A percentile compares a stretch with the other conserved stretches of the same genome.
Conservation (phyloP, 2,113 vertebrate genomes). For the Paramisgurnus dabryanus region DNA sequence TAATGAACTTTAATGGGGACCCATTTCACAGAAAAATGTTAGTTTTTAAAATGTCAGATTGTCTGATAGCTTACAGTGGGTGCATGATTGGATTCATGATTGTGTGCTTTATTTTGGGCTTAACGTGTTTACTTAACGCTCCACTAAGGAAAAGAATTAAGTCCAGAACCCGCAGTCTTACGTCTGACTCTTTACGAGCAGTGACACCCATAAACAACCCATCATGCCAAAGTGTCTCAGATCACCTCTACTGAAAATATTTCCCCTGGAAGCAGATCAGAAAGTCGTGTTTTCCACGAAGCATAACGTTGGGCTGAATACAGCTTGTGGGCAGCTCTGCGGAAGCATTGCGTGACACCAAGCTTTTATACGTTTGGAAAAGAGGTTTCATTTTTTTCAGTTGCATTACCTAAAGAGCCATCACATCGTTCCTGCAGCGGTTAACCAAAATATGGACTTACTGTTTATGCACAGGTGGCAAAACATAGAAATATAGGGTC, state of each 20-base stretch:
- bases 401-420: not conserved
- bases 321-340: conserved; percentile 12
- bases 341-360: conserved; percentile 28
- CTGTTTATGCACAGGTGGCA: conserved; percentile 21
- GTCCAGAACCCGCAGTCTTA: conserved; percentile 15
- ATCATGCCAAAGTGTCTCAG: conserved; percentile 37
- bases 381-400: not conserved
- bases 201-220: conserved; percentile 41
- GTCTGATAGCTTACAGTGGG: not conserved
- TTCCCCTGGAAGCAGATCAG: conserved; percentile 54
- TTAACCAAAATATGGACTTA: conserved; percentile 15
- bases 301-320: conserved; percentile 13
- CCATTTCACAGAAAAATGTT: not conserved
- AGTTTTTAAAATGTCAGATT: not conserved
- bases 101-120: conserved; percentile 20
- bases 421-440: conserved; percentile 6
- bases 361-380: conserved; percentile 7
- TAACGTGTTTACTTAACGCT: conserved; percentile 31
- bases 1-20: not conserved
- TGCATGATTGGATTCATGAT: conserved; percentile 1
- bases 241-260: conserved; percentile 45
- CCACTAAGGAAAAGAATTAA: not conserved
- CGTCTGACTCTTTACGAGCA: conserved; percentile 19
- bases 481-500: not conserved
- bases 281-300: conserved; percentile 14